Base-by-base conservation (phyloP, 1,140 invertebrate species). In the Drosophila sucinea region DNA sequence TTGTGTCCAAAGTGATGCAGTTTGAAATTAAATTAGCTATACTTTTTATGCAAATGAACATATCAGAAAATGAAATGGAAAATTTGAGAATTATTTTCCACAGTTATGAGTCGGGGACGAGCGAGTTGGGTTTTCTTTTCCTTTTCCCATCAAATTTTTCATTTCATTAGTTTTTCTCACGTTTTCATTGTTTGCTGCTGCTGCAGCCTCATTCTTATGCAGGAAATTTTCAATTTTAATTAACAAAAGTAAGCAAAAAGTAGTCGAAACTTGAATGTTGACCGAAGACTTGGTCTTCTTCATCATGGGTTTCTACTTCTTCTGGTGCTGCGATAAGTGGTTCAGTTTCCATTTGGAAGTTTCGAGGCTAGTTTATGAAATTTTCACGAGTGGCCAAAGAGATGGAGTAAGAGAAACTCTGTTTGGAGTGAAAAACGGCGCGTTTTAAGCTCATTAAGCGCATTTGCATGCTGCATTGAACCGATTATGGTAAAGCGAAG, bases 381-480 rank as follows among this genome's bases (percentile, higher is more conserved):
- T 17, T 60, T 77, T 77, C 63, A 70, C 40, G 74, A 73, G 69
- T 41, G 17, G 17, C 17, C 0, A 7, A 47, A 47, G 0, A 23
- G 44, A 47, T 17, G 35, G 6, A 38, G 35, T 7, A 5, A 0
- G n/a, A n/a, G 60, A 44, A 40, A 57, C 30, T 56, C 38, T 60
- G 40, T 33, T 3, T 25, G 41, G 25, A 61, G 47, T 64, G 57
- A 27, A 51, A 67, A 40, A 33, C 58, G 25, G 55, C 64, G 30
- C 23, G 51, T 41, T 29, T 64, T 77, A 58, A 86, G 67, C 83
- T 74, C 73, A 89, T 86, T 86, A 83, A 77, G 67, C 61, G 67
- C 75, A 79, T 70, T 83, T 77, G 68, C 66, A 40, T 64, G 67
- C 78, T 62, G 73, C 63, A 56, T 11, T 62, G 67, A 58, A 25